Conservation (phyloP, 2,113 vertebrate species). For the Puma concolor region DNA sequence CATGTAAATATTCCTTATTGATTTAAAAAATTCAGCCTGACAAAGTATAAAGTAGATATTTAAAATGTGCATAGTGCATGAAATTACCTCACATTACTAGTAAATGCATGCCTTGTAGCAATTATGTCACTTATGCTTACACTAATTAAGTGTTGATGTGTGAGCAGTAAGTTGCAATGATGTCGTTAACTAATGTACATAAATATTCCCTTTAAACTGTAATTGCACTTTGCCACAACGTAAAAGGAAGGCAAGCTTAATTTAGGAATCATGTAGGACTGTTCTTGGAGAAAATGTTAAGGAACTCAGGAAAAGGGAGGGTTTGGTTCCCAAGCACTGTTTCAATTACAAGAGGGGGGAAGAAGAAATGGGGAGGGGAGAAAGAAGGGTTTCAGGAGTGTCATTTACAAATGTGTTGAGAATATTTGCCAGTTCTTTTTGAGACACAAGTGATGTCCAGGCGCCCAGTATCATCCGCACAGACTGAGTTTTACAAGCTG, state of each 20-base stretch:
- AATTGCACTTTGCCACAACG: slow-evolving; percentile 87
- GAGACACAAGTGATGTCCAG: background rate
- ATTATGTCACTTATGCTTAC: slow-evolving; percentile 91
- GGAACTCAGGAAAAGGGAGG: slow-evolving; percentile 54
- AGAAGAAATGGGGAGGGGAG: background rate
- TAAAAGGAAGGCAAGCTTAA: slow-evolving; percentile 80
- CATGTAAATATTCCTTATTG: slow-evolving; percentile 82
- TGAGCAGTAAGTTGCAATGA: slow-evolving; percentile 89
- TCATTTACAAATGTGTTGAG: slow-evolving; percentile 39
- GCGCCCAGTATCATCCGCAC: background rate
- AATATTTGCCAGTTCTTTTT: slow-evolving; percentile 55
- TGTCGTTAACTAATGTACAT: slow-evolving; percentile 91
- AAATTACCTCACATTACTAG: slow-evolving; percentile 90
- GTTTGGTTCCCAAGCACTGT: background rate
- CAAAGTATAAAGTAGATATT: slow-evolving; percentile 86
- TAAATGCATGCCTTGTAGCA: slow-evolving; percentile 90
- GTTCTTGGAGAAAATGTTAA: slow-evolving; percentile 71
- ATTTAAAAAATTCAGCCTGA: slow-evolving; percentile 84
- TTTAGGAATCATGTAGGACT: slow-evolving; percentile 71
- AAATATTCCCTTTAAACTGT: slow-evolving; percentile 90
- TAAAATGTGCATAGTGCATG: slow-evolving; percentile 88
- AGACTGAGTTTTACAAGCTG: background rate
- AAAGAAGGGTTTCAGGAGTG: background rate
- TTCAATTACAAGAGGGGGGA: slow-evolving; percentile 27
- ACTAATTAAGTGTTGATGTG: slow-evolving; percentile 92